These are phyloP conservation scores for Nyctalus aviator DNA, from an alignment of 2,797 vertebrate genomes.

Conservation along the genomic window DNA sequence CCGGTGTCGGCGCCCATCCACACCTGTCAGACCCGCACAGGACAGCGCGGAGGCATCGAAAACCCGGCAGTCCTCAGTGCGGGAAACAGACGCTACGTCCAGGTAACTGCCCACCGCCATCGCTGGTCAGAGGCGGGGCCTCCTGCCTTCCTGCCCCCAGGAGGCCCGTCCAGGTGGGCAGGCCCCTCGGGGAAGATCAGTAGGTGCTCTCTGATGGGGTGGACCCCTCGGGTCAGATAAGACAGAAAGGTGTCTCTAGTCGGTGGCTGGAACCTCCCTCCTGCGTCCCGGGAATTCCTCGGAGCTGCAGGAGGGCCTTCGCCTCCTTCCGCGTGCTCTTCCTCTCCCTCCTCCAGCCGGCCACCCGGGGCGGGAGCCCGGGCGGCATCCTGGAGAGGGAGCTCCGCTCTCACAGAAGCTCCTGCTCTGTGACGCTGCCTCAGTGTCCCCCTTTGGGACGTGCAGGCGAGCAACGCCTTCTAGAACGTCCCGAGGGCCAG, in stretches of 20 bases:
- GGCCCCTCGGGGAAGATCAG: not conserved
- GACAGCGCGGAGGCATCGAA: not conserved
- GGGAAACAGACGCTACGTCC: rapidly evolving
- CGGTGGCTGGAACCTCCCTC: not conserved
- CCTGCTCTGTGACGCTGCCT: conserved; percentile 48
- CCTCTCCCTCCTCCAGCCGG: not conserved
- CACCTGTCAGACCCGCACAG: not conserved
- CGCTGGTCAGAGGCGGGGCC: not conserved
- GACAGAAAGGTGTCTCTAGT: rapidly evolving
- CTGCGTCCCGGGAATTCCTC: not conserved
- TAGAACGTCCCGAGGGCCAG: not conserved
- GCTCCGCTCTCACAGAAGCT: not conserved
- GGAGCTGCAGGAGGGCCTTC: not conserved
- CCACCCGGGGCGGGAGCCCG: not conserved
- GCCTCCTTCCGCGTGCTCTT: not conserved
- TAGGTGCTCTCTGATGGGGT: rapidly evolving
- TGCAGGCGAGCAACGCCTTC: not conserved
- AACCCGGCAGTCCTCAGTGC: not conserved
- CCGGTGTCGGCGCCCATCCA: not conserved
- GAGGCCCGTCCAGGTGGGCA: not conserved
- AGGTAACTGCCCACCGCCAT: rapidly evolving
- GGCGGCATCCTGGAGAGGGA: not conserved
- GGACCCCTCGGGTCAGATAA: rapidly evolving
- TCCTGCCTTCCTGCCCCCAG: not conserved
- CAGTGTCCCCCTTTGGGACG: not conserved